Evolutionary conservation across 2,797 vertebrate species (phyloP).

Genomic region (Kryptopterus vitreolus): DNA sequence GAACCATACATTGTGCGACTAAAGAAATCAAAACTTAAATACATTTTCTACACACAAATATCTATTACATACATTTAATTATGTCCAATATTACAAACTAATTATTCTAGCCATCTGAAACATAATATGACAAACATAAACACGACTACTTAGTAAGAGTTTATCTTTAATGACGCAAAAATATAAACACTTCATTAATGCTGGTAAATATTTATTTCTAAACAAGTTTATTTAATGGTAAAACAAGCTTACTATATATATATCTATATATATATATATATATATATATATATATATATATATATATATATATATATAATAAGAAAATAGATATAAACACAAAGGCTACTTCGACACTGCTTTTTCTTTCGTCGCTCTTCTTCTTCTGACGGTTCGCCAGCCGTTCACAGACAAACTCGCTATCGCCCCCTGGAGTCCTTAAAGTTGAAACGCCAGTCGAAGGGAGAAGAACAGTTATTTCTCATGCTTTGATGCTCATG

Average conservation of each 20-base stretch:
- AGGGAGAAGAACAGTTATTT: no score
- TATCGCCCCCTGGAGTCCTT: background rate
- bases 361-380: background rate
- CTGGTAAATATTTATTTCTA: background rate
- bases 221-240: no score
- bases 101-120: background rate
- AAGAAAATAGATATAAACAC: no score
- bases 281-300: no score
- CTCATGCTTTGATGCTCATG: no score
- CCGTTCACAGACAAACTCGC: background rate
- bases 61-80: no score
- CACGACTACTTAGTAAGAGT: background rate
- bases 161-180: background rate
- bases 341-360: background rate
- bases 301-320: no score
- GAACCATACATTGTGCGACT: background rate
- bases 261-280: no score
- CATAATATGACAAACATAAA: background rate
- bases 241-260: background rate
- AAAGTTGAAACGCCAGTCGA: background rate
- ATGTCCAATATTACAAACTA: background rate
- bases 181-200: background rate
- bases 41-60: no score
- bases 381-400: background rate
- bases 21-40: no score